Evolutionary conservation across 2,888 invertebrate species (phyloP), one percentile per base, ranked within the genome.

Genomic region (Scaptomyza reducta): DNA sequence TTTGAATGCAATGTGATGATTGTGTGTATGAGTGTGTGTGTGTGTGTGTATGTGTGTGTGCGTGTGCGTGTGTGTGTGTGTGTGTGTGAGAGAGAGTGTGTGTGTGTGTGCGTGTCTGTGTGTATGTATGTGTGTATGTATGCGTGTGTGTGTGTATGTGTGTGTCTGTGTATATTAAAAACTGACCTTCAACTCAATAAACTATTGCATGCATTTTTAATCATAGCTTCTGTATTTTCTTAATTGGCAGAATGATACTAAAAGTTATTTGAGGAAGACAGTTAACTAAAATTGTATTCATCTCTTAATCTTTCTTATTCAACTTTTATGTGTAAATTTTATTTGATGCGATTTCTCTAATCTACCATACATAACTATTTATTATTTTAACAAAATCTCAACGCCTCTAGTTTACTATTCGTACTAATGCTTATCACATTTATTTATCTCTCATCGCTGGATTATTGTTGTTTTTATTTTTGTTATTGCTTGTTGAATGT

Each of bases 341-440:
- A 6, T 27, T 27, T 5, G 6, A 27, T 22, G 22, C 22, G 22
- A 4, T 27, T 25, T 33, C 0, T 18, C 2, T 11, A 6, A 6
- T 2, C 10, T 10, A 29, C 6, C 11, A 41, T n/a, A n/a, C 16
- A 11, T 18, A 9, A n/a, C 6, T 22, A 44, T 25, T 25, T 25
- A 35, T 35, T 35, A n/a, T 33, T 33, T 33, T 33, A 33, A 22
- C 22, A 13, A 13, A 13, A 33, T 33, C 33, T 33, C 33, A 33
- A 13, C 13, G 31, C 11, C 13, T 13, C 11, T 35, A n/a, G n/a
- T n/a, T n/a, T 6, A 14, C 44, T 18, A 18, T 11, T 53, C 38
- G 47, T 44, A 44, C 62, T 45, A 63, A 64, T 51, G 42, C 76
- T 70, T 70, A 84, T 78, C 81, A 51, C 66, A 77, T 74, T 76